Conservation (phyloP, 2,797 vertebrate genomes). For the Psittacula derbiana region DNA sequence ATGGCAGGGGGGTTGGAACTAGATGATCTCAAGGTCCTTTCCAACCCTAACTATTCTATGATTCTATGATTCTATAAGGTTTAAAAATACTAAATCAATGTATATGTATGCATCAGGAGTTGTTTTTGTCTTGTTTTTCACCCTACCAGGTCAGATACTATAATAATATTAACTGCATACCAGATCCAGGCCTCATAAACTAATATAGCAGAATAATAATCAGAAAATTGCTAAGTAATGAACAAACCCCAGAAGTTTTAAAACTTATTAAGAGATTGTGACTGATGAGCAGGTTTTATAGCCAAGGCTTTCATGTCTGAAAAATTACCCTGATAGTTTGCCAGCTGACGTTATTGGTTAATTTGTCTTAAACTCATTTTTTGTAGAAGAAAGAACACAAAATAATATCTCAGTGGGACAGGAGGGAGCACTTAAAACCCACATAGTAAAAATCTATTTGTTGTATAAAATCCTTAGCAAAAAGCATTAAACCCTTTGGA, state of each 20-base stretch:
- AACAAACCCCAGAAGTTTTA: conserved; percentile 2
- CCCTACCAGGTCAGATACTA: not conserved
- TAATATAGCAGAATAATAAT: not conserved
- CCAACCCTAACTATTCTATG: too few relatives aligned
- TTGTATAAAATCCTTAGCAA: not conserved
- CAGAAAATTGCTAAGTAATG: conserved; percentile 31
- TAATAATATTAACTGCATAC: not conserved
- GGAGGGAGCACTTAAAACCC: not conserved
- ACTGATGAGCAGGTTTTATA: not conserved
- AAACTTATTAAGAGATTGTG: not conserved
- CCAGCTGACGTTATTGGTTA: not conserved
- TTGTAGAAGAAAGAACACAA: not conserved
- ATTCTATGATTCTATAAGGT: not conserved
- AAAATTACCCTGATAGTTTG: not conserved
- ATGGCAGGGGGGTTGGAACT: too few relatives aligned
- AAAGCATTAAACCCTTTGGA: not conserved
- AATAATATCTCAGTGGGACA: not conserved
- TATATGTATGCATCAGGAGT: not conserved
- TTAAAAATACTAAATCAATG: not conserved
- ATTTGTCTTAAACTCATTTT: not conserved
- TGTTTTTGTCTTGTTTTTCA: not conserved
- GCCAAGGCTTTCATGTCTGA: not conserved
- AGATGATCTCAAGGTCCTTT: too few relatives aligned
- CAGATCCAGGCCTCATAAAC: not conserved
- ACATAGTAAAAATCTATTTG: not conserved